These are phyloP conservation scores for Gouania willdenowi DNA, from an alignment of 2,797 vertebrate species.

Conservation along the genomic window DNA sequence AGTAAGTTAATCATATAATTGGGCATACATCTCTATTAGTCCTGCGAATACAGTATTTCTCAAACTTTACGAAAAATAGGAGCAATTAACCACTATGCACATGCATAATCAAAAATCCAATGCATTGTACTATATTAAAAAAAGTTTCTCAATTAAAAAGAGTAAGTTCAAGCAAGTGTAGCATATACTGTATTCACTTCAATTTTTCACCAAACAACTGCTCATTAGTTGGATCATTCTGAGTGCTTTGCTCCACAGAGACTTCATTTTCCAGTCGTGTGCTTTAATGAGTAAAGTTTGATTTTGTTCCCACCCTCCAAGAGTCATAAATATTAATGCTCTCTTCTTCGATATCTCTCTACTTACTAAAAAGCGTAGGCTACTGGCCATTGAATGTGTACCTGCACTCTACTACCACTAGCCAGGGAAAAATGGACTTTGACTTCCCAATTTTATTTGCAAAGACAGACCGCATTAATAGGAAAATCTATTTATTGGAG, in stretches of 20 bases:
- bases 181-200: constrained; percentile 27
- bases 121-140: constrained; percentile 3
- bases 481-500: constrained; percentile 47
- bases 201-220: constrained; percentile 23
- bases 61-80: background rate
- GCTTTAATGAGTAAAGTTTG: constrained; percentile 40
- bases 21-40: constrained; percentile 33
- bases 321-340: constrained; percentile 52
- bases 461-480: constrained; percentile 40
- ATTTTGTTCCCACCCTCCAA: constrained; percentile 26
- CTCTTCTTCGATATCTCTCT: constrained; percentile 34
- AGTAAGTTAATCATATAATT: constrained; percentile 30
- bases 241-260: constrained; percentile 23
- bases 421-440: constrained; percentile 30
- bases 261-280: constrained; percentile 47
- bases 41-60: constrained; percentile 10
- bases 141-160: no score
- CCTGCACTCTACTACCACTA: constrained; percentile 25
- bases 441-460: constrained; percentile 38
- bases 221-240: constrained; percentile 42
- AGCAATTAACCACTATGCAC: constrained; percentile 4
- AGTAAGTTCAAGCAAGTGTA: constrained; percentile 19
- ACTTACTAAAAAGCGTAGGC: constrained; percentile 27
- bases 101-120: constrained; percentile 21
- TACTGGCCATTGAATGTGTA: constrained; percentile 30